phyloP scores from a whole-genome alignment of 2,797 vertebrate species.

The Lithobates pipiens region DNA sequence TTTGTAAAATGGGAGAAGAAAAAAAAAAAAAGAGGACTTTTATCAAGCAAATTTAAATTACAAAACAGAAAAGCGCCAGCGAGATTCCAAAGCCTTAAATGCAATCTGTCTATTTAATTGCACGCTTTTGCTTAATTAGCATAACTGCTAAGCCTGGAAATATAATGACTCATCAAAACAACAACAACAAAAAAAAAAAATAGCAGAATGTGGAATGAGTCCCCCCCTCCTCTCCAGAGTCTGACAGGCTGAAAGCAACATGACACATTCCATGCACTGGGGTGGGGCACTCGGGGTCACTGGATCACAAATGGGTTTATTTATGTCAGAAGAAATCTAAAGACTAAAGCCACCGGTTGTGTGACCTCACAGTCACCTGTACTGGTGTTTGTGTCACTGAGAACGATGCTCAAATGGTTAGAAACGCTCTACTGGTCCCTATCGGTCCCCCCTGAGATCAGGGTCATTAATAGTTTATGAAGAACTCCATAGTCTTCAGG shows the following conservation, averaged over 20 bases:
- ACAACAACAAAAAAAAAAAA: slow-evolving; percentile 26
- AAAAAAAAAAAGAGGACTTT: slow-evolving; percentile 47
- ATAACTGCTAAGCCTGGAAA: slow-evolving; percentile 61
- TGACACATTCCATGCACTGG: background rate
- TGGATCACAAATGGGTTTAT: too few species aligned
- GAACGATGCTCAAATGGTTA: too few species aligned
- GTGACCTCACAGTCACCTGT: too few species aligned
- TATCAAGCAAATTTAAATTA: slow-evolving; percentile 63
- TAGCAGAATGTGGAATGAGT: slow-evolving; percentile 36
- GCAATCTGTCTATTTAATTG: slow-evolving; percentile 64
- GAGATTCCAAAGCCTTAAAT: slow-evolving; percentile 60
- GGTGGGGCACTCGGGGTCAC: too few species aligned
- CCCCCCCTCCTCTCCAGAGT: background rate
- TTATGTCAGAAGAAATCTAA: too few species aligned
- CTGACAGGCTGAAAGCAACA: background rate
- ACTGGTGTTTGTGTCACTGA: too few species aligned
- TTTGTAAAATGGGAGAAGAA: slow-evolving; percentile 50
- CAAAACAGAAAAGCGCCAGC: slow-evolving; percentile 58
- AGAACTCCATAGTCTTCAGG: too few species aligned
- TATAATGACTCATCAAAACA: slow-evolving; percentile 63
- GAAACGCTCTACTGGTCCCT: too few species aligned
- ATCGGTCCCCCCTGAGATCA: too few species aligned
- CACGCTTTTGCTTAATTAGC: slow-evolving; percentile 61
- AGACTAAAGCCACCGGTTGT: too few species aligned
- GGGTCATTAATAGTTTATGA: too few species aligned